phyloP scores from a whole-genome alignment of 2,797 vertebrate genomes.

The Sebastes trivittatus region DNA sequence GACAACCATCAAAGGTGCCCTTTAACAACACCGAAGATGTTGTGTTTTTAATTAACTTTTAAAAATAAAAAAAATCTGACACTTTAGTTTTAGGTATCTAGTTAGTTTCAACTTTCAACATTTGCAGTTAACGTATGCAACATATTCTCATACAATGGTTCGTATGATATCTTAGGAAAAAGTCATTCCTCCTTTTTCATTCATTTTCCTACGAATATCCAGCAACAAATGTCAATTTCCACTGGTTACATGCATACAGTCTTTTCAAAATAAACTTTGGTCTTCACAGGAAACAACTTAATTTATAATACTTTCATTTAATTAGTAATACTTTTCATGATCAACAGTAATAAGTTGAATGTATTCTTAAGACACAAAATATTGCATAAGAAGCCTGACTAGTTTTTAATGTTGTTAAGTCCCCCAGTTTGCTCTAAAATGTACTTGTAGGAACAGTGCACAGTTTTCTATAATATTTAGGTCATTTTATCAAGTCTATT shows the following conservation, averaged over 20 bases:
- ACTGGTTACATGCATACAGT: too few relatives aligned
- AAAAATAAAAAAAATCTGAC: not conserved
- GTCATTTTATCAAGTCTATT: slow-evolving; percentile 16
- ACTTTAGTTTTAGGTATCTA: not conserved
- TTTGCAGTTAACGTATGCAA: not conserved
- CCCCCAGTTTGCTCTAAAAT: not conserved
- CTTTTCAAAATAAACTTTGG: too few relatives aligned
- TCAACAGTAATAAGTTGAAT: not conserved
- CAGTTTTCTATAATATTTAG: not conserved
- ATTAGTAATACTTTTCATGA: not conserved
- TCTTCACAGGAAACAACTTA: too few relatives aligned
- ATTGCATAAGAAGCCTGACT: not conserved
- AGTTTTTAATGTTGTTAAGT: not conserved
- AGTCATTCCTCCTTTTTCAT: too few relatives aligned
- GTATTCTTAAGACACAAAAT: not conserved
- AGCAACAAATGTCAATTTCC: too few relatives aligned
- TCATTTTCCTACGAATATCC: too few relatives aligned
- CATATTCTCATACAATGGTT: too few relatives aligned
- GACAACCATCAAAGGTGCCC: not conserved
- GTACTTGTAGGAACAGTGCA: not conserved
- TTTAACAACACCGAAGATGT: not conserved
- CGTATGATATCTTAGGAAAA: too few relatives aligned
- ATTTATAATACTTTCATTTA: too few relatives aligned
- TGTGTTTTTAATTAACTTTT: not conserved
- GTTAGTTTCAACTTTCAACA: not conserved